Base-by-base conservation (phyloP, 2,113 vertebrate genomes). In the Zosterops lateralis region DNA sequence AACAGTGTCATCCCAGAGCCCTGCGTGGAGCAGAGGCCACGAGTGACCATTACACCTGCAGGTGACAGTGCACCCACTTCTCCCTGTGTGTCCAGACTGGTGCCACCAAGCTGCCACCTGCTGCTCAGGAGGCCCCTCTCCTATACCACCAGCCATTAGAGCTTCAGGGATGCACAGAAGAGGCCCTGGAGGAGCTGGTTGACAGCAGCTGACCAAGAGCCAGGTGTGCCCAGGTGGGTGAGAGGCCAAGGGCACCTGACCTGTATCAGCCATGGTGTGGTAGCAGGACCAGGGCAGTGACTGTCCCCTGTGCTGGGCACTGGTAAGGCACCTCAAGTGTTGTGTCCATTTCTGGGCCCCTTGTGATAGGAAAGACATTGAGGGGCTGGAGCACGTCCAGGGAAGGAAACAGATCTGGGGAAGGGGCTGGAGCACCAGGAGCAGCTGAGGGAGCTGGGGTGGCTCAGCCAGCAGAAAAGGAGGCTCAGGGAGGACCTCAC, bases 21-120 rank as follows among this genome's bases (percentile, higher is more conserved):
- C 66, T 64, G 34, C 0, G 0, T 31, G 34, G 32, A 66, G 54
- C 67, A 68, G 73, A 38, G 60, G 24, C 54, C 10, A 0, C 1
- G 10, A 73, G 54, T 0, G 7, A 67, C 51, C 42, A 45, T 36
- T 26, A 61, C 26, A 50, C 12, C 67, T 40, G 48, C 40, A 40
- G 40, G 32, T 1, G 4, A 29, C 31, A 72, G 51, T 50, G 68
- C 24, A 51, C 48, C 16, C 48, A 18, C 38, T 32, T 54, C 45
- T 40, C n/a, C 28, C 40, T 7, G 0, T 9, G 5, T 36, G 42
- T 44, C 24, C 47, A 24, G 64, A 18, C 25, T 28, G 45, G 25
- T 50, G 42, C 45, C 3, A 1, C 9, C 36, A 40, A 61, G 56
- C 64, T 80, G 60, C 50, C 25, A 10, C 21, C 60, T 66, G 72